Evolutionary conservation across 1,140 invertebrate genomes (phyloP), one percentile per base, ranked within the genome.

Genomic region (Gerris buenoi): DNA sequence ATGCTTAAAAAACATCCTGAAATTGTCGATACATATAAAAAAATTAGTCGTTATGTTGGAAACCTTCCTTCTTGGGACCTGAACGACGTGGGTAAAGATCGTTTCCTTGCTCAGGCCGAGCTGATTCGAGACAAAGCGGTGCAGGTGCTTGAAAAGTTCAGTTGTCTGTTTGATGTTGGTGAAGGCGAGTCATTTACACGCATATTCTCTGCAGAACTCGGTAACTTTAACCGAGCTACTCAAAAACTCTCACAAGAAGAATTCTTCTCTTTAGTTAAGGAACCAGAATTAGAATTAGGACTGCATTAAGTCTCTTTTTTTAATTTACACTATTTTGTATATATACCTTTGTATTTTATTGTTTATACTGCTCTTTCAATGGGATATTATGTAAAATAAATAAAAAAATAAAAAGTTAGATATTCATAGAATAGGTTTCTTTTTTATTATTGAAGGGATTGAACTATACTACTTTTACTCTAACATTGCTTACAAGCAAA

Each of bases 1-100:
- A 91, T 93, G 87, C 76, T 95, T 27, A 85, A 92, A 71, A 93
- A 93, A 71, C 89, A 94, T 79, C 87, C 91, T 0, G 83, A 87
- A 65, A 84, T 90, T 67, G 83, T 94, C 65, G 85, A 90, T 72
- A 92, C 86, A 1, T 80, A 89, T 28, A 86, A 86, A 70, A 82
- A 85, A 68, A 77, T 80, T 67, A 68, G 64, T 27, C 68, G 68
- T 25, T 75, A 75, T 75, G 82, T 90, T 56, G 90, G 90, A 25
- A 91, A 91, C 75, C 75, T 84, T 3, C 77, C 80, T 18, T 80
- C 84, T 23, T 91, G 89, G 89, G 84, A 86, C 68, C 75, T 90
- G 64, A 81, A 73, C 18, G 82, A 69, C 15, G 69, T 70, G 27
- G 67, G 69, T 29, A 33, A 58, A 15, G 18, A 67, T 13, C 73